A percentile compares a stretch with the other conserved stretches of the same genome.
These are phyloP conservation scores for Herminia tarsipennalis DNA, from an alignment of 2,888 invertebrate genomes.

Conservation along the genomic window DNA sequence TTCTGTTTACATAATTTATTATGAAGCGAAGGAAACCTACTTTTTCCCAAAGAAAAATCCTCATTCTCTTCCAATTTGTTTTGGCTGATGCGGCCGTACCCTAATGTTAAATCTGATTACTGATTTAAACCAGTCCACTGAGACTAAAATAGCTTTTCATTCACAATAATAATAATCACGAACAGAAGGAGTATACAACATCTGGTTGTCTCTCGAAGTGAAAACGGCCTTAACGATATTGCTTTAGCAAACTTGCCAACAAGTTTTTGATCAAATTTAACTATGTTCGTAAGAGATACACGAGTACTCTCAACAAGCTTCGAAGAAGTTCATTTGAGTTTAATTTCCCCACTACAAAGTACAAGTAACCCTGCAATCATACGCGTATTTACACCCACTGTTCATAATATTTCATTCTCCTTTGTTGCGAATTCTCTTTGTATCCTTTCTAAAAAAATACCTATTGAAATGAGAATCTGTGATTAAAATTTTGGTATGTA, in stretches of 20 bases:
- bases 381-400: constrained; percentile 11
- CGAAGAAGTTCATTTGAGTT: constrained; percentile 15
- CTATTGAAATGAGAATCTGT: not conserved
- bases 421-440: constrained; percentile 18
- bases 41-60: not conserved
- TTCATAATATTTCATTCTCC: too few species aligned
- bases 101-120: not conserved
- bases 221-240: constrained; percentile 43
- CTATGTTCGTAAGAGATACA: constrained; percentile 32
- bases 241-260: constrained; percentile 35
- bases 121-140: not conserved
- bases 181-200: constrained; percentile 3
- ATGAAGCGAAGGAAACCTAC: too few species aligned
- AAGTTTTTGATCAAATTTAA: constrained; percentile 44
- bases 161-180: constrained; percentile 9
- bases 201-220: constrained; percentile 29
- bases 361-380: not conserved
- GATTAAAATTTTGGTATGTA: constrained; percentile 39
- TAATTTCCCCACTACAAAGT: constrained; percentile 4
- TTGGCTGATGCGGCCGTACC: not conserved
- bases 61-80: not conserved
- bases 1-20: too few species aligned
- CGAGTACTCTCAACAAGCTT: constrained; percentile 17
- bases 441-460: constrained; percentile 1
- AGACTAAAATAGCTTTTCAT: not conserved